A percentile compares a stretch with the other conserved stretches of the same genome.
These are phyloP conservation scores for Drosophila silvestris DNA, from an alignment of 2,888 invertebrate species.

Conservation along the genomic window DNA sequence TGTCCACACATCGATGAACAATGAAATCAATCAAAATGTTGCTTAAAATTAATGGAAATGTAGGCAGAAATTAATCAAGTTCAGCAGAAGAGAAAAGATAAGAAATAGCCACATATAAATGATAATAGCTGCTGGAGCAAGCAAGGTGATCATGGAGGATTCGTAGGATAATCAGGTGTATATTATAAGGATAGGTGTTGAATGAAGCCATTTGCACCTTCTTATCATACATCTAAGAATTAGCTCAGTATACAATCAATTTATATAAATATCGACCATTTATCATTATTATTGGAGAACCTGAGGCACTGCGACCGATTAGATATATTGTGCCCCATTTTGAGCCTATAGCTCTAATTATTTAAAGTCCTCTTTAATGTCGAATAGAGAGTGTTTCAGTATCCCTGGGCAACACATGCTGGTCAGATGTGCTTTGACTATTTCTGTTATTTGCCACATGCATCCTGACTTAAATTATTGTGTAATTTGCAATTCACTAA, in stretches of 20 bases:
- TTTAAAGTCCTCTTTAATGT: no score
- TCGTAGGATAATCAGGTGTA: background rate
- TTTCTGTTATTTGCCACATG: background rate
- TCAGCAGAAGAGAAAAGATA: no score
- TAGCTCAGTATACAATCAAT: background rate
- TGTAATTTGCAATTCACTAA: background rate
- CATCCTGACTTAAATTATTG: background rate
- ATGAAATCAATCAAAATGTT: slow-evolving; percentile 47
- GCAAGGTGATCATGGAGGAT: background rate
- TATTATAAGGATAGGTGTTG: background rate
- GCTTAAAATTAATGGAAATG: background rate
- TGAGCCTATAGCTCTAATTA: background rate
- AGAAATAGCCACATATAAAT: background rate
- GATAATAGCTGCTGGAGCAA: background rate
- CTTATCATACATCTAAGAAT: background rate
- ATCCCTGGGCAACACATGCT: background rate
- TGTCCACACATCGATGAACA: slow-evolving; percentile 12
- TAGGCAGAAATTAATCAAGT: background rate
- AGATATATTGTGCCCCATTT: background rate
- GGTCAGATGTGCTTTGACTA: background rate
- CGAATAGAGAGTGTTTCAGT: background rate
- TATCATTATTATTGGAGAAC: background rate
- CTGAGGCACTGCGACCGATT: background rate
- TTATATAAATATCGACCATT: background rate
- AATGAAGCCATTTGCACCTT: background rate